Percentiles rank a stretch among this genome's conserved stretches.
These are phyloP conservation scores for Polietes domitor DNA, from an alignment of 2,888 invertebrate species.

Conservation along the genomic window DNA sequence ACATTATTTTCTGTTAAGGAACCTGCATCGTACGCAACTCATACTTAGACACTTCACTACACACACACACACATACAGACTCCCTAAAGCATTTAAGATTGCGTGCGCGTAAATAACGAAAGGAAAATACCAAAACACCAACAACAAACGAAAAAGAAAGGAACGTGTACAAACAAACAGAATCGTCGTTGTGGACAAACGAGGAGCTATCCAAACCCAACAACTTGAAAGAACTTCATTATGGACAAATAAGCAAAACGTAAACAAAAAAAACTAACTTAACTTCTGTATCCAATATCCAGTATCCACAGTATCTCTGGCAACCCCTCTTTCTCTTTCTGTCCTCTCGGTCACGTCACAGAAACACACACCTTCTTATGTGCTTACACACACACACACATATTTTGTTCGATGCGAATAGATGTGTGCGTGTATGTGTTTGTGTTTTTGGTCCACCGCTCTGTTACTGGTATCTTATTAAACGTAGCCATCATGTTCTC, in stretches of 20 bases:
- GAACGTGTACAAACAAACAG: background rate
- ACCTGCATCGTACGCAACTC: slow-evolving; percentile 7
- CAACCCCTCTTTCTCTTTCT: background rate
- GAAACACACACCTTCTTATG: slow-evolving; percentile 17
- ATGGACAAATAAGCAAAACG: slow-evolving; percentile 67
- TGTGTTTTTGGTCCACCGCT: background rate
- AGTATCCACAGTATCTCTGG: slow-evolving; percentile 48
- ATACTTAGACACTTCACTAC: background rate
- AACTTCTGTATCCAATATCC: slow-evolving; percentile 45
- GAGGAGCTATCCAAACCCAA: background rate
- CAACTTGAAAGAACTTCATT: slow-evolving; percentile 59
- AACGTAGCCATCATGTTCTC: slow-evolving; percentile 66
- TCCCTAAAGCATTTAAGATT: slow-evolving; percentile 57
- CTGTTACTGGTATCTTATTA: slow-evolving; percentile 56
- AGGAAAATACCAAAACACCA: slow-evolving; percentile 44
- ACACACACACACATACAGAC: slow-evolving; percentile 19
- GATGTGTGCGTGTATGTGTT: background rate
- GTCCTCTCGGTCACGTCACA: background rate
- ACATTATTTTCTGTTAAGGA: slow-evolving; percentile 42
- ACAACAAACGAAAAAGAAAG: background rate
- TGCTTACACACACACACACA: slow-evolving; percentile 19
- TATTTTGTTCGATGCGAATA: background rate
- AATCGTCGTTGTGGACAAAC: background rate
- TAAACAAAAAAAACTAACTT: slow-evolving; percentile 60
- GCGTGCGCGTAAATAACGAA: slow-evolving; percentile 61